These are phyloP conservation scores for Hylia prasina DNA, from an alignment of 2,113 vertebrate species.

Conservation along the genomic window DNA sequence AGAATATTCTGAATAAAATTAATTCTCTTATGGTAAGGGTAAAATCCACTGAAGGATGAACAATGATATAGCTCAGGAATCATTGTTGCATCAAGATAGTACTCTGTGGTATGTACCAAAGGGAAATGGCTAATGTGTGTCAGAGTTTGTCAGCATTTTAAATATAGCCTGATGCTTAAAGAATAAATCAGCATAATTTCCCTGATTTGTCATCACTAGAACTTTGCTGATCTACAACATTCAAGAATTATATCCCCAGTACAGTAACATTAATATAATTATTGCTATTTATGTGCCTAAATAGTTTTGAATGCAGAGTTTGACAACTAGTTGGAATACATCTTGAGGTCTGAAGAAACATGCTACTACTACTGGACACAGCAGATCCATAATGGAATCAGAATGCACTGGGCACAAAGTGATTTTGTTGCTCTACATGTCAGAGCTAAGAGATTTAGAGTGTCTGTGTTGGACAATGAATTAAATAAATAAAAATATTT, in stretches of 20 bases:
- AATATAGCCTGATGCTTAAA: neutral
- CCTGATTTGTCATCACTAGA: neutral
- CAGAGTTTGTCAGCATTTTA: neutral
- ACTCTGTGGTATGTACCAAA: neutral
- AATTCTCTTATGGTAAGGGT: neutral
- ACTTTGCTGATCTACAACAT: neutral
- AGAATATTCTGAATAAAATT: neutral
- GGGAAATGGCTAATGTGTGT: neutral
- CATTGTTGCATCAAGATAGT: neutral
- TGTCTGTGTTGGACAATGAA: neutral
- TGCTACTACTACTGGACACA: neutral
- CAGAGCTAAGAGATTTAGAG: neutral
- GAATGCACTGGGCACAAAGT: accelerated
- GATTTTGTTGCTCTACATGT: neutral
- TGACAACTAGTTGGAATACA: neutral
- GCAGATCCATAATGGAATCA: neutral
- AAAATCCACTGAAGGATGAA: neutral
- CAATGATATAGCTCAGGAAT: neutral
- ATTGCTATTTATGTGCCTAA: neutral
- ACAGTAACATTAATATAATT: neutral
- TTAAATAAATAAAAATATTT: neutral
- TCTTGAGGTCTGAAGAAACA: neutral
- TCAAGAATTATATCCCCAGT: neutral
- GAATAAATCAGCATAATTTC: neutral
- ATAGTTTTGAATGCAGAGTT: neutral